Percentiles rank a stretch among this genome's conserved stretches.
These are phyloP conservation scores for Canis aureus DNA, from an alignment of 2,113 vertebrate genomes.

Conservation along the genomic window DNA sequence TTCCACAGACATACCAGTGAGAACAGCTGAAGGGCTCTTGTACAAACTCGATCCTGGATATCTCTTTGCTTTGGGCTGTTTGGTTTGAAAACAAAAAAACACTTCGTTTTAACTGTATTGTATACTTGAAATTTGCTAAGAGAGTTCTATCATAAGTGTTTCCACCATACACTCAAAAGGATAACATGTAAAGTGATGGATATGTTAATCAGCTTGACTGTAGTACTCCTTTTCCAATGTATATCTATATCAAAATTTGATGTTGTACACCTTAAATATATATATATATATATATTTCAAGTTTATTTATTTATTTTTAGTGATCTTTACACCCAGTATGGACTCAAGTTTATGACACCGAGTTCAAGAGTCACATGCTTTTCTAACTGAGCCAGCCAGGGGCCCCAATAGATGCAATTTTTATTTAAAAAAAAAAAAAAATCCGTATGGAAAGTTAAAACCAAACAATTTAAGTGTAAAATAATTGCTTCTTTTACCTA, in stretches of 20 bases:
- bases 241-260: neutral
- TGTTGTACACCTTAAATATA: neutral
- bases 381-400: neutral
- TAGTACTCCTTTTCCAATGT: neutral
- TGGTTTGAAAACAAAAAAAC: neutral
- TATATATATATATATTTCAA: neutral
- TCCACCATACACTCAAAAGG: neutral
- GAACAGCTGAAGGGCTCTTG: neutral
- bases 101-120: neutral
- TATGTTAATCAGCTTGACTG: neutral
- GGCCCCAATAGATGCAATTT: neutral
- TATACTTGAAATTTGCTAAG: neutral
- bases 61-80: neutral
- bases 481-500: neutral
- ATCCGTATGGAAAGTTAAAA: neutral
- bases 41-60: neutral
- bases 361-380: neutral
- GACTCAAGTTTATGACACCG: neutral
- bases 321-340: neutral
- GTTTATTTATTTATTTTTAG: neutral
- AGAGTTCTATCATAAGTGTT: neutral
- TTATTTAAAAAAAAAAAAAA: neutral
- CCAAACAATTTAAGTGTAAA: neutral
- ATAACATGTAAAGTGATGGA: neutral
- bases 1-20: neutral